phyloP scores from a whole-genome alignment of 2,888 invertebrate species.

The Lasioglossum marginatum region DNA sequence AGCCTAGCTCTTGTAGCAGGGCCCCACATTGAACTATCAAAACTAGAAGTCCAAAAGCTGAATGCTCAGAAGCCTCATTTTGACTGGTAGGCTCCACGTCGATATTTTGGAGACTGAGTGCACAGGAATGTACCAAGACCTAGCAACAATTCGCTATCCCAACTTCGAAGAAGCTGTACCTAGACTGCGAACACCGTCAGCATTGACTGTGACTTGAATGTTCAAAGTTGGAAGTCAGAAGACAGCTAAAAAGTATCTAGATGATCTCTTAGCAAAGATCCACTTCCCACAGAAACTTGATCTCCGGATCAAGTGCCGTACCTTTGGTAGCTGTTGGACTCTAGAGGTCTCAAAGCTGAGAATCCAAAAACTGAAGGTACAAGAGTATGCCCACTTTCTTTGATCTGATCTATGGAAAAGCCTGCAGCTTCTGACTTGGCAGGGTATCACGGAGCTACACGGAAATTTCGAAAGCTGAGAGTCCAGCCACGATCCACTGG shows the following conservation, averaged over 20 bases:
- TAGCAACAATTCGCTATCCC: not conserved
- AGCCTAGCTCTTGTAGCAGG: not conserved
- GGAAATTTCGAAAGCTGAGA: not conserved
- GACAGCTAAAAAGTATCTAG: not conserved
- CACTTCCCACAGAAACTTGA: not conserved
- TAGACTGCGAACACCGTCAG: not conserved
- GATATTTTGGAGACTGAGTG: not conserved
- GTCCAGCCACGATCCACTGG: constrained; percentile 61
- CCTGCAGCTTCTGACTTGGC: constrained; percentile 3
- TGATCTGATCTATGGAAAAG: not conserved
- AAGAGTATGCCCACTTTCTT: not conserved
- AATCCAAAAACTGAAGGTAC: not conserved
- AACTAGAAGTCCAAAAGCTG: constrained; percentile 6
- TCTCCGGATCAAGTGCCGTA: not conserved
- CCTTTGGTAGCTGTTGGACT: not conserved
- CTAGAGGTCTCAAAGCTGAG: not conserved
- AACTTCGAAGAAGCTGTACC: not conserved
- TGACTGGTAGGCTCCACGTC: not conserved
- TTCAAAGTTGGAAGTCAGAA: not conserved
- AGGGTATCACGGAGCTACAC: not conserved
- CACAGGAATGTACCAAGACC: not conserved
- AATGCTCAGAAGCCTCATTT: not conserved
- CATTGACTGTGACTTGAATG: not conserved
- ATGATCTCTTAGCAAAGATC: not conserved
- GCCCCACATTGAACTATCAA: not conserved